phyloP scores from a whole-genome alignment of 2,113 vertebrate genomes.

The Marmota flaviventris region DNA sequence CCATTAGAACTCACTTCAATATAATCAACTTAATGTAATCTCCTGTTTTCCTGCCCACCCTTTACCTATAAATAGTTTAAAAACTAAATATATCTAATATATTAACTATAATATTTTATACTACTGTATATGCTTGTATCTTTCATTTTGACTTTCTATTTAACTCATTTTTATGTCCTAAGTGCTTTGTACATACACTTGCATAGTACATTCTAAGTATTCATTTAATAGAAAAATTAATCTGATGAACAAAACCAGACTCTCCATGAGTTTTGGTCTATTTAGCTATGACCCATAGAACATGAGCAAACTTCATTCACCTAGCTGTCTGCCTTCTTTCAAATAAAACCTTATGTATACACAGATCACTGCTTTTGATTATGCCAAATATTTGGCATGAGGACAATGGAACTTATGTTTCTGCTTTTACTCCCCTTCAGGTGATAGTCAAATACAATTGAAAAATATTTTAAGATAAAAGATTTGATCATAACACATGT shows the following conservation, averaged over 20 bases:
- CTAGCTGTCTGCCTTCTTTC: not conserved
- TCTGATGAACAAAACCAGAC: not conserved
- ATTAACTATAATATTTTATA: not conserved
- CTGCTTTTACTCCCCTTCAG: not conserved
- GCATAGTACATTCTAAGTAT: not conserved
- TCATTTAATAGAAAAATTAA: constrained; percentile 20
- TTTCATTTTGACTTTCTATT: constrained; percentile 10
- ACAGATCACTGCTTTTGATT: not conserved
- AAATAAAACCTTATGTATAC: not conserved
- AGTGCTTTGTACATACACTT: not conserved
- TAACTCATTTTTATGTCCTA: not conserved
- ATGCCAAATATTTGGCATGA: not conserved
- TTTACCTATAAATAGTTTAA: not conserved
- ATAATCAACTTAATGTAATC: not conserved
- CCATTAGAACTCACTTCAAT: not conserved
- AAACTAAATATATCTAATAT: not conserved
- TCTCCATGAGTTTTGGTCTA: not conserved
- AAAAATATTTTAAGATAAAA: not conserved
- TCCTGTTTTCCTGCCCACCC: not conserved
- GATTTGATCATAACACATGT: not conserved
- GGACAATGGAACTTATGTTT: not conserved
- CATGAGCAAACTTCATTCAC: not conserved
- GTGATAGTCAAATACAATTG: not conserved
- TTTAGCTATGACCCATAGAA: not conserved
- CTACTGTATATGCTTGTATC: not conserved